A percentile compares a stretch with the other conserved stretches of the same genome.
Conservation (phyloP, 2,888 invertebrate species). For the Suillia variegata region DNA sequence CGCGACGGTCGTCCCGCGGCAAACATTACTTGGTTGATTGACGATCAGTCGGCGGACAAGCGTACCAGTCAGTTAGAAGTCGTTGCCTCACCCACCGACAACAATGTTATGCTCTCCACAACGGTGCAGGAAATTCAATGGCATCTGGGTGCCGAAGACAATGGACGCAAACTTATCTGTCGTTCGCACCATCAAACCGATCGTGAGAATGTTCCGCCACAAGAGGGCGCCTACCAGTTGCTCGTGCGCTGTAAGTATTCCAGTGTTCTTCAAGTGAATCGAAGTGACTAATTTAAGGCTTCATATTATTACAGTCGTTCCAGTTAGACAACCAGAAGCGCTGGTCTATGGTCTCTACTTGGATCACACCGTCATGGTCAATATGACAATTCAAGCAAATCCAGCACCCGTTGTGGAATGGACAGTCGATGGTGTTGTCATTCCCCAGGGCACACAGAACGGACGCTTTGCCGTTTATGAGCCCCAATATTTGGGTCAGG, state of each 20-base stretch:
- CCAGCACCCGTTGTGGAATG: constrained; percentile 74
- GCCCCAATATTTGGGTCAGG: constrained; percentile 63
- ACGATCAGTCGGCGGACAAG: constrained; percentile 67
- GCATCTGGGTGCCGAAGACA: constrained; percentile 68
- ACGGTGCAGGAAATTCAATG: constrained; percentile 71
- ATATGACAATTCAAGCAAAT: constrained; percentile 75
- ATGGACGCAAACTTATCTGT: constrained; percentile 70
- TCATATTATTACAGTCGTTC: constrained; percentile 65
- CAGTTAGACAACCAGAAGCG: constrained; percentile 66
- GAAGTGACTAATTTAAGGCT: not conserved
- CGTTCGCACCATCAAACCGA: constrained; percentile 67
- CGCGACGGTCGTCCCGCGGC: constrained; percentile 76
- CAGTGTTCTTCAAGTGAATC: not conserved
- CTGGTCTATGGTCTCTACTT: constrained; percentile 77
- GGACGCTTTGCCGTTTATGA: constrained; percentile 56
- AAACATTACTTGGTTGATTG: constrained; percentile 75
- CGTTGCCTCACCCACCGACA: constrained; percentile 59
- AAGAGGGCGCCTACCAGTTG: constrained; percentile 56
- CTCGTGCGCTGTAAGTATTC: constrained; percentile 67
- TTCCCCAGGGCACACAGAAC: constrained; percentile 63
- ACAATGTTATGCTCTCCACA: constrained; percentile 66
- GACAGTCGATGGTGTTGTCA: constrained; percentile 66
- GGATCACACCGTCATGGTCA: constrained; percentile 73
- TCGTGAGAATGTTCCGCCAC: constrained; percentile 49
- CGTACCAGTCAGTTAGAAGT: constrained; percentile 65